phyloP scores from a whole-genome alignment of 1,140 invertebrate genomes.

The Leguminivora glycinivorella region DNA sequence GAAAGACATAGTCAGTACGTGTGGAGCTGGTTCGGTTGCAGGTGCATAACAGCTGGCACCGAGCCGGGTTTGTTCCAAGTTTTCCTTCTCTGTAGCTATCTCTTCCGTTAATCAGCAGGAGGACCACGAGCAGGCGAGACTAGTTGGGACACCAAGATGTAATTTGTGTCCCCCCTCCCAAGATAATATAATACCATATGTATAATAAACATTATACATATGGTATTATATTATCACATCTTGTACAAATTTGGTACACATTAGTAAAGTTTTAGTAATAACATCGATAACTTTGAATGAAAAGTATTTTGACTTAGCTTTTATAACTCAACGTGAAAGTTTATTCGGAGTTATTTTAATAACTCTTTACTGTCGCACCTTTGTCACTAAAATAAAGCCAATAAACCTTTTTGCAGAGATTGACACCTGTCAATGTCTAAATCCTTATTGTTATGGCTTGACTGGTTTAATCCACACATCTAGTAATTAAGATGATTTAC shows the following conservation, averaged over 20 bases:
- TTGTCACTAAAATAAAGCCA: conserved; percentile 18
- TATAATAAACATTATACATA: too few relatives aligned
- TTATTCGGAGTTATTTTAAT: neutral
- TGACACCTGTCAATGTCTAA: neutral
- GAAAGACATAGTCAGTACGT: neutral
- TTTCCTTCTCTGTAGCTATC: neutral
- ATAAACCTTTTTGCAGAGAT: conserved; percentile 18
- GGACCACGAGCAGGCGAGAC: neutral
- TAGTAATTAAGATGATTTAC: too few relatives aligned
- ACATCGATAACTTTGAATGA: too few relatives aligned
- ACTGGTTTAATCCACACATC: neutral
- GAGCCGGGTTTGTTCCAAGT: neutral
- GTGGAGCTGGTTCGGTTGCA: neutral
- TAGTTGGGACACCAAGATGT: too few relatives aligned
- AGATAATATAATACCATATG: too few relatives aligned
- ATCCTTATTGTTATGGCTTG: conserved; percentile 27
- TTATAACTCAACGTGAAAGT: neutral
- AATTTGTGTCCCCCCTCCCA: too few relatives aligned
- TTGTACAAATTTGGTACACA: too few relatives aligned
- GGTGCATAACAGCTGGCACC: too few relatives aligned
- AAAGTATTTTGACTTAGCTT: neutral
- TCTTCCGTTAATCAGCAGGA: neutral
- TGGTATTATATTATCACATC: too few relatives aligned
- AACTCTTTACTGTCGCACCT: conserved; percentile 14
- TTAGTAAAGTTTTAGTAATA: too few relatives aligned